Conservation (phyloP, 2,113 vertebrate genomes). For the Brachyhypopomus occidentalis region DNA sequence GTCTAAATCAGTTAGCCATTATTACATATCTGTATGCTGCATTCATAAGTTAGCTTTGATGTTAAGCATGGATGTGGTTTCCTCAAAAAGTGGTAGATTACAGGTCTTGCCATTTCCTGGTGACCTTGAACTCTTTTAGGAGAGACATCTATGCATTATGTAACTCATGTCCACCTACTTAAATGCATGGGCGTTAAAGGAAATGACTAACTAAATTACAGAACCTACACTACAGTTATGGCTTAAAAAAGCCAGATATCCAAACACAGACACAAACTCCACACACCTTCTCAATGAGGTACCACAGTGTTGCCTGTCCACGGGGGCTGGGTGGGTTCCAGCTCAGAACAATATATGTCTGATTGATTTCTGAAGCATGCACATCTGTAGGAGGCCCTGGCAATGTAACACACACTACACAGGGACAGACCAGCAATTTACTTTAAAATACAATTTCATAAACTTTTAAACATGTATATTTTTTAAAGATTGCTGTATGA, state of each 20-base stretch:
- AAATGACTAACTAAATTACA: background rate
- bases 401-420: conserved; percentile 82
- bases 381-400: conserved; percentile 87
- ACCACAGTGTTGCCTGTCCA: conserved; percentile 85
- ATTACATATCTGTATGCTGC: background rate
- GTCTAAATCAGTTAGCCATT: too few species aligned
- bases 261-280: background rate
- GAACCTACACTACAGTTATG: background rate
- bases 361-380: conserved; percentile 87
- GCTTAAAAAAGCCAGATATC: background rate
- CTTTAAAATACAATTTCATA: conserved; percentile 19
- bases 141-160: background rate
- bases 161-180: background rate
- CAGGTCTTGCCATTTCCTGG: background rate
- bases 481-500: background rate
- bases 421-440: conserved; percentile 38
- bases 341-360: conserved; percentile 91
- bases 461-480: background rate
- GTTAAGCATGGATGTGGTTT: background rate
- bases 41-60: background rate
- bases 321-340: conserved; percentile 90
- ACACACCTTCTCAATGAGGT: conserved; percentile 86
- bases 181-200: background rate
- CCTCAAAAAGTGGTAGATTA: background rate
- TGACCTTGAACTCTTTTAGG: background rate